Base-by-base conservation (phyloP, 1,140 invertebrate genomes). In the Zaprionus ornatus region DNA sequence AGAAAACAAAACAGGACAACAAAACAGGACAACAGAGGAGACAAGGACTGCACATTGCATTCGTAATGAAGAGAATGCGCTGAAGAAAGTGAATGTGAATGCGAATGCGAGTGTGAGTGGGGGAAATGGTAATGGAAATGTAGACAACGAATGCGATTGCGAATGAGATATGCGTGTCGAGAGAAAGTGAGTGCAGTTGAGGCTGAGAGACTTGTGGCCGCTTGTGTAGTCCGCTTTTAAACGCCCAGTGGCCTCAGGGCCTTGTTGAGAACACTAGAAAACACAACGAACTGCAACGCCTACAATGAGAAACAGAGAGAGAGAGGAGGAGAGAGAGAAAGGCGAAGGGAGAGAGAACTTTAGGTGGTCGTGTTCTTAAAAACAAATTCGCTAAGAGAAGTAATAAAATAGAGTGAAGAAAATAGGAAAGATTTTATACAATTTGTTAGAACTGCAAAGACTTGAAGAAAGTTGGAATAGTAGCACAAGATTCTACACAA, bases 1-100 rank as follows among this genome's bases (percentile, higher is more conserved):
- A 69, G 69, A 70, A 63, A 72, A 60, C 61, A 45, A 77, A 37
- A 72, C 63, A 60, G 23, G 7, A n/a, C 4, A 15, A 62, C 42
- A 62, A 23, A 15, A 35, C n/a, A 35, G 25, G 9, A 13, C 4
- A 23, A 52, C 23, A 63, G 23, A 29, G 4, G 23, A 21, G 54
- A 37, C 55, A 57, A 57, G 54, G 17, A 66, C 61, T 59, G 55
- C 59, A 23, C 59, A 23, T 40, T 70, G 80, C 80, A 71, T 70
- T 88, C 60, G 73, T 84, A 87, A 88, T 88, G 77, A 77, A 88
- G 62, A 68, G 74, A 62, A 70, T 59, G 61, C 52, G 73, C 32
- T 52, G 60, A 50, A 50, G 40, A 45, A 45, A 45, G 40, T 45
- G 40, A 45, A 42, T 37, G 35, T 13, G 13, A 37, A 37, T 13